A percentile compares a stretch with the other conserved stretches of the same genome.
Conservation (phyloP, 1,140 invertebrate genomes). For the Drosophila kikkawai region DNA sequence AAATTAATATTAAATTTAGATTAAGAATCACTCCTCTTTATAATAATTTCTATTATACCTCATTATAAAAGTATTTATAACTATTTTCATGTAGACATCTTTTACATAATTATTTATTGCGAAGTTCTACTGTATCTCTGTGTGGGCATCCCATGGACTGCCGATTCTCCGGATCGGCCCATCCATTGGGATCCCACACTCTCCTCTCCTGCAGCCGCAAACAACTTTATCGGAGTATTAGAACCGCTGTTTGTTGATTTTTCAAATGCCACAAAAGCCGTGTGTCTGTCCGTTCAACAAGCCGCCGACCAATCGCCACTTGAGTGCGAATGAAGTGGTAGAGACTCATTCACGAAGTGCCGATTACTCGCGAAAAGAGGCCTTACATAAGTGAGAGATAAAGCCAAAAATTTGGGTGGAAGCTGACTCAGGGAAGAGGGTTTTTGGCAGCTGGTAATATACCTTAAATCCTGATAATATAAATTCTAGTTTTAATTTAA, state of each 20-base stretch:
- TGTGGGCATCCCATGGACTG: neutral
- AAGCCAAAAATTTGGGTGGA: neutral
- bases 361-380: constrained; percentile 9
- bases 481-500: neutral
- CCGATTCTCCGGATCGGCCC: too few relatives aligned
- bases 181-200: constrained; percentile 1
- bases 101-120: too few relatives aligned
- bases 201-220: neutral
- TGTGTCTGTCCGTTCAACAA: constrained; percentile 1
- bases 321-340: constrained; percentile 23
- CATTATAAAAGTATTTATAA: neutral
- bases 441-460: neutral
- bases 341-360: constrained; percentile 6
- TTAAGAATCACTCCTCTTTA: too few relatives aligned
- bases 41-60: neutral
- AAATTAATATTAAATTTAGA: neutral
- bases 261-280: constrained; percentile 19
- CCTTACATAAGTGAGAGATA: constrained; percentile 8
- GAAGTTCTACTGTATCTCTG: neutral
- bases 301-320: constrained; percentile 13
- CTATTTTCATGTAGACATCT: too few relatives aligned
- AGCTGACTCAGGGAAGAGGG: neutral
- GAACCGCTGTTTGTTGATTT: constrained; percentile 8
- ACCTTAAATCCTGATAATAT: neutral
- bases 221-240: constrained; percentile 3